Conservation (phyloP, 2,888 invertebrate genomes). For the Meteorus cinctellus region DNA sequence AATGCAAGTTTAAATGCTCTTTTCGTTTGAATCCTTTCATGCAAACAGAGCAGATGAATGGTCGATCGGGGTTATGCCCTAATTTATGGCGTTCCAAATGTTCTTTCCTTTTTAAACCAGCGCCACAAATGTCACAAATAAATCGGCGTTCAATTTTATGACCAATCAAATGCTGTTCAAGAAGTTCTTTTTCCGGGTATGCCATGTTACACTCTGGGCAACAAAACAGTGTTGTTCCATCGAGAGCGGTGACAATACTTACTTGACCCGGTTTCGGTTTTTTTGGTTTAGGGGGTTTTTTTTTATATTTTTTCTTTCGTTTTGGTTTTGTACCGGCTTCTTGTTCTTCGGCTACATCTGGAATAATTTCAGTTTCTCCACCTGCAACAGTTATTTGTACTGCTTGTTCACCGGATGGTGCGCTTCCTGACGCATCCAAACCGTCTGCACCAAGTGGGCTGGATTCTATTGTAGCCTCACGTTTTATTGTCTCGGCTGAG, state of each 20-base stretch:
- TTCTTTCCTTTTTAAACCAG: slow-evolving; percentile 85
- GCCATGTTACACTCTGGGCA: slow-evolving; percentile 89
- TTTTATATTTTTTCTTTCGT: slow-evolving; percentile 87
- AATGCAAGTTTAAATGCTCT: slow-evolving; percentile 88
- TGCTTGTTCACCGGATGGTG: slow-evolving; percentile 72
- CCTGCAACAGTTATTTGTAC: slow-evolving; percentile 75
- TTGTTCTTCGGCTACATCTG: slow-evolving; percentile 69
- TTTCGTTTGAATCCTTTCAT: slow-evolving; percentile 87
- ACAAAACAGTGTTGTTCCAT: slow-evolving; percentile 84
- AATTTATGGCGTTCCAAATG: slow-evolving; percentile 86
- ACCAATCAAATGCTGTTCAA: slow-evolving; percentile 84
- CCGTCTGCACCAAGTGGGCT: slow-evolving; percentile 72
- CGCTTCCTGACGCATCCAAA: slow-evolving; percentile 66
- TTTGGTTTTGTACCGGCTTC: slow-evolving; percentile 74
- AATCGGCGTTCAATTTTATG: slow-evolving; percentile 88
- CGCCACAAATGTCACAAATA: slow-evolving; percentile 85
- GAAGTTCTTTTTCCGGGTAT: slow-evolving; percentile 84
- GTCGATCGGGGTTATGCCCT: slow-evolving; percentile 87
- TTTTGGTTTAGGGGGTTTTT: slow-evolving; percentile 85
- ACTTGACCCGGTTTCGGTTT: slow-evolving; percentile 88
- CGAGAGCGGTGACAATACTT: slow-evolving; percentile 83
- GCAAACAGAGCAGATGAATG: slow-evolving; percentile 85
- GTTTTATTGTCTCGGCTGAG: slow-evolving; percentile 76
- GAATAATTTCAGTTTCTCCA: slow-evolving; percentile 74
- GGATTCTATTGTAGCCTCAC: slow-evolving; percentile 74